phyloP scores from a whole-genome alignment of 2,888 invertebrate species.

The Arctia plantaginis region DNA sequence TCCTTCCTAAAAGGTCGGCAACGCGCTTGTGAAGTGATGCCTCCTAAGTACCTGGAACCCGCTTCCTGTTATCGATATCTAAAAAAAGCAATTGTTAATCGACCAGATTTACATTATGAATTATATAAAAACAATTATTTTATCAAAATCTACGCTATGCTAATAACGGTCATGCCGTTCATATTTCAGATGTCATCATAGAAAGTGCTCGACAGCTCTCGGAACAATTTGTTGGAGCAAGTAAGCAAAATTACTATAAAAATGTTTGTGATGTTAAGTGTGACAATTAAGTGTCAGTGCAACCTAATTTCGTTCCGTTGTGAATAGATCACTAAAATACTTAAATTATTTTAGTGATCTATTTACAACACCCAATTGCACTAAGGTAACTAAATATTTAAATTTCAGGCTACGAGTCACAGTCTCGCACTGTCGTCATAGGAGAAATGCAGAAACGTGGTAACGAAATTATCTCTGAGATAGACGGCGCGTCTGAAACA shows the following conservation, averaged over 20 bases:
- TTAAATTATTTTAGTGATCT: background rate
- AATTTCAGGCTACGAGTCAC: slow-evolving; percentile 66
- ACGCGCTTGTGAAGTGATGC: no score
- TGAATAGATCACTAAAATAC: background rate
- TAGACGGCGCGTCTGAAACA: slow-evolving; percentile 67
- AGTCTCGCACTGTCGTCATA: slow-evolving; percentile 69
- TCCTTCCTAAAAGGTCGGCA: no score
- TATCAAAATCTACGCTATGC: no score
- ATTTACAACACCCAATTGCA: background rate
- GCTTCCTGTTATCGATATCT: no score
- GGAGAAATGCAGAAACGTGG: slow-evolving; percentile 78
- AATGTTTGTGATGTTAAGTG: no score
- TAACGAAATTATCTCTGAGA: slow-evolving; percentile 71
- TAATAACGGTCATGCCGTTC: background rate
- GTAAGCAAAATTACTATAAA: slow-evolving; percentile 57
- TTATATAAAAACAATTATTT: no score
- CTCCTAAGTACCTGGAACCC: no score
- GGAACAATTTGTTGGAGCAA: slow-evolving; percentile 70
- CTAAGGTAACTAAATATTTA: background rate
- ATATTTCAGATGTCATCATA: slow-evolving; percentile 71
- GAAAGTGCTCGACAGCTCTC: slow-evolving; percentile 71
- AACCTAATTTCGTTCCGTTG: background rate
- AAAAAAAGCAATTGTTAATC: no score
- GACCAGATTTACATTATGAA: no score
- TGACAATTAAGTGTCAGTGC: background rate